These are phyloP conservation scores for Cantharis rustica DNA, from an alignment of 2,888 invertebrate species.

Conservation along the genomic window DNA sequence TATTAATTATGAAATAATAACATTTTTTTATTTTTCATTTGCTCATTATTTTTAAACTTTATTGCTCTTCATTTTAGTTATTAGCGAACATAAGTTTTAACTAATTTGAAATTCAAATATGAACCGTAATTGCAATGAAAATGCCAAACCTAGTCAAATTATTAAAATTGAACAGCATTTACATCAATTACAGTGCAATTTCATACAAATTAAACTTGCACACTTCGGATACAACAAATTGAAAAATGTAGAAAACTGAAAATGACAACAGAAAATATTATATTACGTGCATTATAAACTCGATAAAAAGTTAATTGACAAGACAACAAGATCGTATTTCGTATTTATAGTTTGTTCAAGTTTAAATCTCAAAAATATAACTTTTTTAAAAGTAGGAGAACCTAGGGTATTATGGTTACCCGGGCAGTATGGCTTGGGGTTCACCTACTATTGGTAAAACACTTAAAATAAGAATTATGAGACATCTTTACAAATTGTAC, in stretches of 20 bases:
- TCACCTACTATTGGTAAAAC: no score
- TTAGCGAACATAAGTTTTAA: neutral
- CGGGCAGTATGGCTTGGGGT: no score
- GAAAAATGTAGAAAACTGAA: neutral
- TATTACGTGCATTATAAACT: neutral
- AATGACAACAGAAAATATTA: neutral
- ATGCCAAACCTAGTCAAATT: neutral
- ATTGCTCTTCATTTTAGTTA: neutral
- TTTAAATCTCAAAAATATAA: no score
- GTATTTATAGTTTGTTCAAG: neutral
- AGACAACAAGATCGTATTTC: no score
- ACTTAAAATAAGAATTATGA: no score
- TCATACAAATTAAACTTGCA: constrained; percentile 1
- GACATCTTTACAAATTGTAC: no score
- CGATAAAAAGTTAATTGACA: neutral
- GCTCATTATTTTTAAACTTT: neutral
- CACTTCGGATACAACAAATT: neutral
- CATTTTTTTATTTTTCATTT: neutral
- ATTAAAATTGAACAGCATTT: neutral
- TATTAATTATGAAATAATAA: neutral
- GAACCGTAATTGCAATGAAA: neutral
- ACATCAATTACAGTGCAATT: constrained; percentile 3
- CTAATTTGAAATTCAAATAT: constrained; percentile 2
- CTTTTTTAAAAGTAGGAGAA: no score
- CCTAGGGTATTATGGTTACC: no score